A percentile compares a stretch with the other conserved stretches of the same genome.
These are phyloP conservation scores for Apogon talboti DNA, from an alignment of 2,797 vertebrate species.

Conservation along the genomic window DNA sequence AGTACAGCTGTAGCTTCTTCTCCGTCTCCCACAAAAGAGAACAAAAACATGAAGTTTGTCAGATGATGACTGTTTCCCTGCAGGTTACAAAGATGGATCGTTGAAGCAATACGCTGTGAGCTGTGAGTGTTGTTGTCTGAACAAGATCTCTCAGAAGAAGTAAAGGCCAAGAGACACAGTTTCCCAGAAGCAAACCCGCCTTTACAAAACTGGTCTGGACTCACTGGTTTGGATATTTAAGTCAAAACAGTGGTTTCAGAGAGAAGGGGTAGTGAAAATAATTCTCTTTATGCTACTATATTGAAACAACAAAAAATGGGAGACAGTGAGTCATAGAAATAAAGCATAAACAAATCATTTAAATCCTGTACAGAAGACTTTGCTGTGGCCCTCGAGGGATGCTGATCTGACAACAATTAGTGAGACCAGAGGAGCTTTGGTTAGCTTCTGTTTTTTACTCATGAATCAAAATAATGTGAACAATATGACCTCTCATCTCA, in stretches of 20 bases:
- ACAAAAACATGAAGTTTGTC: constrained; percentile 35
- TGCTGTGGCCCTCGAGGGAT: constrained; percentile 24
- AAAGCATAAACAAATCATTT: constrained; percentile 21
- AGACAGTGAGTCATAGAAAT: constrained; percentile 5
- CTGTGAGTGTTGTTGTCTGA: constrained; percentile 33
- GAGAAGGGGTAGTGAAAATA: constrained; percentile 11
- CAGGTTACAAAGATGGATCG: constrained; percentile 36
- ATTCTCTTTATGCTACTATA: constrained; percentile 9
- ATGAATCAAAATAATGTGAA: too few relatives aligned
- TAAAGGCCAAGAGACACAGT: constrained; percentile 26
- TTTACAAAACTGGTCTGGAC: constrained; percentile 25
- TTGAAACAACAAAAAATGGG: background rate
- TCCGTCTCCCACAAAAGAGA: constrained; percentile 19
- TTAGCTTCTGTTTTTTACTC: too few relatives aligned
- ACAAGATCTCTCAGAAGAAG: constrained; percentile 6
- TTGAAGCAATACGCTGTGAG: constrained; percentile 10
- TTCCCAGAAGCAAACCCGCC: constrained; percentile 10
- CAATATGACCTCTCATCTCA: too few relatives aligned
- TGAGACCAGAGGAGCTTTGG: background rate
- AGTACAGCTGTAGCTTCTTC: constrained; percentile 7
- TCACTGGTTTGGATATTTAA: background rate
- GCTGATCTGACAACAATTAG: constrained; percentile 14
- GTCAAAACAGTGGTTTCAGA: constrained; percentile 19
- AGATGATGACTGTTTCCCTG: constrained; percentile 33
- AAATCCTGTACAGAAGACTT: constrained; percentile 4